Base-by-base conservation (phyloP, 53 echinoderm and acorn worm genomes). In the Temnopleurus reevesii region DNA sequence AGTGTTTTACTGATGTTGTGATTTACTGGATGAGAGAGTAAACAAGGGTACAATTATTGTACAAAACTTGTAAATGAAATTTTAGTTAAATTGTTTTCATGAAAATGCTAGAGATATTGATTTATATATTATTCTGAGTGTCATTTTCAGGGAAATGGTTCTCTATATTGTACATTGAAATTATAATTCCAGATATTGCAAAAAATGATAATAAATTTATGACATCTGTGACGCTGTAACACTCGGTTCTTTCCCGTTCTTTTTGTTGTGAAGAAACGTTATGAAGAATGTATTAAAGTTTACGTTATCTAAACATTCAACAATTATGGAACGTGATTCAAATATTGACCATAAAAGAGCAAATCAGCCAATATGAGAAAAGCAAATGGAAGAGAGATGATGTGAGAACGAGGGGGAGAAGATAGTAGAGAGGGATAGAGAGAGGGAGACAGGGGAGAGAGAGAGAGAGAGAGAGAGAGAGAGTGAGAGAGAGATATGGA, bases 91-190 rank as follows among this genome's bases (percentile, higher is more conserved):
- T 63, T 63, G 30, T 33, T 4, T 38, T 38, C 5, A 43, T 41
- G 23, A 43, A 71, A 71, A 71, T 71, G 36, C 41, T 5, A n/a
- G 2, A 38, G 43, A 41, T 19, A 41, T 18, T 71, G 23, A 23
- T 71, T 41, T 5, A 71, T 71, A 71, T 23, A 41, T 71, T 38
- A 21, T n/a, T n/a, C n/a, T 41, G 41, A 71, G 41, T 71, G 41
- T 71, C 36, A 71, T 71, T 71, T 71, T 41, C 71, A 71, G 71
- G 71, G 71, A 71, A 21, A 34, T 71, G 71, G 41, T 38, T 71
- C 43, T 71, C 71, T 31, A 10, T 23, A 38, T 71, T 71, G 71
- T 71, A 71, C 1, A 41, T 71, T 71, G 71, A 36, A 41, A 71
- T n/a, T 71, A n/a, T 38, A 41, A 41, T n/a, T 8, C 71, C 43